phyloP scores from a whole-genome alignment of 92 coral and sea anemone species.

The Epizoanthus stellaris region DNA sequence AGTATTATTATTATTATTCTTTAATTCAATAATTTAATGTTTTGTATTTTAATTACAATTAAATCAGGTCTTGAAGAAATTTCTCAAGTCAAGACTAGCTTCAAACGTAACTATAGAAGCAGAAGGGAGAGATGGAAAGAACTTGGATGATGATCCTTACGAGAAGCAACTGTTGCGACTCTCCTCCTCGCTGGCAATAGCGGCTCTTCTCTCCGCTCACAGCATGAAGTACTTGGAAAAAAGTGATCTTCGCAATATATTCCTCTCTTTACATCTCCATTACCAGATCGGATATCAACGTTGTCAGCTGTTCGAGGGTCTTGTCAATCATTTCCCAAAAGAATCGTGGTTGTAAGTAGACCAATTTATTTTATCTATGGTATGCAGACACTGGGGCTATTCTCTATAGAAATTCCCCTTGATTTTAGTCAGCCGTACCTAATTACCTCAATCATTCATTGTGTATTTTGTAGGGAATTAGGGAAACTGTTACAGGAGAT shows the following conservation, averaged over 20 bases:
- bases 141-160: conserved; percentile 2
- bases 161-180: conserved; percentile 3
- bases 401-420: neutral
- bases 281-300: conserved; percentile 1
- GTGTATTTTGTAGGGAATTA: neutral
- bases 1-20: too few relatives aligned
- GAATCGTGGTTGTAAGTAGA: neutral
- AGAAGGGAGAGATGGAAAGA: conserved; percentile 15
- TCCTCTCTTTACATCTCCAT: conserved; percentile 14
- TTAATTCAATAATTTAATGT: too few relatives aligned
- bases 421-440: neutral
- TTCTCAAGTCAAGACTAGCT: conserved; percentile 14
- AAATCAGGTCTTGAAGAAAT: conserved; percentile 12
- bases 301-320: conserved; percentile 22
- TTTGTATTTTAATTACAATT: too few relatives aligned
- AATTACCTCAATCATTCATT: neutral
- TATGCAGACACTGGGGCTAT: too few relatives aligned
- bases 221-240: conserved; percentile 12
- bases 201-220: conserved; percentile 16
- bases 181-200: conserved; percentile 21
- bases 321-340: conserved; percentile 3
- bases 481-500: neutral
- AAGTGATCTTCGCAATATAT: conserved; percentile 15
- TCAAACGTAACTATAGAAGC: conserved; percentile 13
- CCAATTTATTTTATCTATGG: too few relatives aligned